A percentile compares a stretch with the other conserved stretches of the same genome.
Evolutionary conservation across 2,113 vertebrate genomes (phyloP).

Genomic region (Pseudopipra pipra): DNA sequence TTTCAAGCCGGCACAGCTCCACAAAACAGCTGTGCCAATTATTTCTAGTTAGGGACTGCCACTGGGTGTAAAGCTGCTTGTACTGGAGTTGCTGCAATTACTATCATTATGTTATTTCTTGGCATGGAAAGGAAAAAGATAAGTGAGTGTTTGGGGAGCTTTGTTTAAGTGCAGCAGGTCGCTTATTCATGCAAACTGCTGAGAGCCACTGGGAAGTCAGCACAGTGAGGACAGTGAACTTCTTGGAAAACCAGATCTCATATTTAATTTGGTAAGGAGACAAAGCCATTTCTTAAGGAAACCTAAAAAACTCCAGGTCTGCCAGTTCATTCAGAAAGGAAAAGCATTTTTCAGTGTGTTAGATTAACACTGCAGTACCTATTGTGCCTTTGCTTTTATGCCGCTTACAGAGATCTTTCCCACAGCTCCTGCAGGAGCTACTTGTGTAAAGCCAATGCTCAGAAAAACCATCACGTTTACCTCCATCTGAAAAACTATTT

Average conservation of each 20-base stretch:
- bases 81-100: slow-evolving; percentile 32
- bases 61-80: slow-evolving; percentile 11
- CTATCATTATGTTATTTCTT: slow-evolving; percentile 52
- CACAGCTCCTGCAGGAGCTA: neutral
- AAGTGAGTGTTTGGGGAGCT: slow-evolving; percentile 18
- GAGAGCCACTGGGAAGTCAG: neutral
- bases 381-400: neutral
- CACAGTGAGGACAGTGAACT: neutral
- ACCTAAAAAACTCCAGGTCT: neutral
- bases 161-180: slow-evolving; percentile 7
- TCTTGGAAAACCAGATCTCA: neutral
- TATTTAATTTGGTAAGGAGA: neutral
- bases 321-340: slow-evolving; percentile 29
- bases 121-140: neutral
- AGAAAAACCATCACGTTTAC: neutral
- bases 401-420: neutral
- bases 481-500: neutral
- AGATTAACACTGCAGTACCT: slow-evolving; percentile 7
- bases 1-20: slow-evolving; percentile 26
- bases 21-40: slow-evolving; percentile 21
- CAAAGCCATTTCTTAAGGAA: slow-evolving; percentile 7
- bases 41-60: slow-evolving; percentile 23
- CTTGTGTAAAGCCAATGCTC: neutral
- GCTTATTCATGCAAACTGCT: neutral
- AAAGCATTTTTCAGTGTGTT: slow-evolving; percentile 10